Percentiles rank a stretch among this genome's conserved stretches.
phyloP scores from a whole-genome alignment of 2,888 invertebrate genomes.

The Philaethria dido region DNA sequence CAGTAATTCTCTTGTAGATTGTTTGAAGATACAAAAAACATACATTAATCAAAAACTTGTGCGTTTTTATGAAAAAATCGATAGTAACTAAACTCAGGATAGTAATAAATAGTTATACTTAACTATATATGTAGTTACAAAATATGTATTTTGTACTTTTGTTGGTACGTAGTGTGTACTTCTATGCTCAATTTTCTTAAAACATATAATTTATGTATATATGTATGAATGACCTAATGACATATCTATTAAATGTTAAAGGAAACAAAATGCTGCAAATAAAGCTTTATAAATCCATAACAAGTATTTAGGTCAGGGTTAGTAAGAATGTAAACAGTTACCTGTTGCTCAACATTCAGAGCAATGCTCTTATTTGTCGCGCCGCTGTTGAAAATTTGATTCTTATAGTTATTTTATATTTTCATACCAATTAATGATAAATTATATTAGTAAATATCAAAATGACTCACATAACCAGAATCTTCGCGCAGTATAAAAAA shows the following conservation, averaged over 20 bases:
- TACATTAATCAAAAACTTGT: too few species aligned
- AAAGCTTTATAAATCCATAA: conserved; percentile 53
- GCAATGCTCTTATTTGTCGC: conserved; percentile 28
- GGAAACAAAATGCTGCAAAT: conserved; percentile 50
- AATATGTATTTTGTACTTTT: too few species aligned
- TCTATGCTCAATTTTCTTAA: not conserved
- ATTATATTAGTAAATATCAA: not conserved
- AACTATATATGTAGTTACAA: too few species aligned
- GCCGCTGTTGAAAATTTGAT: conserved; percentile 29
- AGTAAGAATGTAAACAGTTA: conserved; percentile 43
- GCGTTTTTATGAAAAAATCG: too few species aligned
- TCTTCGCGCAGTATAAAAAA: conserved; percentile 4
- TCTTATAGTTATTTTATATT: not conserved
- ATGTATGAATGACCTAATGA: not conserved
- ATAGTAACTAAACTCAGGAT: too few species aligned
- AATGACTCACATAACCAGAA: conserved; percentile 7
- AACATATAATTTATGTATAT: not conserved
- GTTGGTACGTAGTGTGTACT: not conserved
- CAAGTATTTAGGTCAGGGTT: conserved; percentile 55
- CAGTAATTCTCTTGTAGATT: too few species aligned
- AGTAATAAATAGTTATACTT: too few species aligned
- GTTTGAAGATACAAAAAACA: too few species aligned
- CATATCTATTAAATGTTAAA: conserved; percentile 26
- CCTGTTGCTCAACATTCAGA: conserved; percentile 41
- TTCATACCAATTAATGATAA: not conserved